Base-by-base conservation (phyloP, 2,113 vertebrate genomes). In the Rhinogobius similis region DNA sequence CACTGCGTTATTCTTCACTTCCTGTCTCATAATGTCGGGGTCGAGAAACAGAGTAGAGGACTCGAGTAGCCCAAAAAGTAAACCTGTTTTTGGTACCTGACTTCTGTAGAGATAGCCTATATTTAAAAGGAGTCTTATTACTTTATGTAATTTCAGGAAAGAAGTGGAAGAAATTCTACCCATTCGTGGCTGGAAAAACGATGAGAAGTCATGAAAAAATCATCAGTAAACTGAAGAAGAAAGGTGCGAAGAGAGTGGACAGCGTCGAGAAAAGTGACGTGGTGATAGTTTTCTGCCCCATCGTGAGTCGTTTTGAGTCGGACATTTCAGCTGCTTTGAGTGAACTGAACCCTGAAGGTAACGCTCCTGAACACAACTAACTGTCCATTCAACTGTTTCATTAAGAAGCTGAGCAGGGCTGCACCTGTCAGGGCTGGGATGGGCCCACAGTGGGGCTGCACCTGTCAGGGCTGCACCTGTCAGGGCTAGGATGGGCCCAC, bases 221-320 rank as follows among this genome's bases (percentile, higher is more conserved):
- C 29, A 0, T 87, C 0, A 0, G 27, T 44, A 72, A 62, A 36
- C 74, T 89, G 10, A 29, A 0, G 0, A 36, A 0, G 1, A 65
- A 0, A 62, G 70, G 78, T 10, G 70, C 39, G n/a, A 68, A 20
- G 23, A 0, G 0, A 0, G 56, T 32, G 1, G 0, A 1, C 0
- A 0, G 1, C 0, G 0, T 0, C 0, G 4, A 9, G 0, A 0
- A 55, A 0, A 55, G 74, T 13, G 3, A 81, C 0, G 64, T 9
- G 0, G 39, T 21, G 2, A 55, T 90, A 2, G 12, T 78, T 71
- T 91, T 87, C 69, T 78, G 74, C 67, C 84, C 89, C 21, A 74
- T 90, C 13, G 75, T 78, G 39, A 82, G 76, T 62, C 82, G 87
- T 39, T 72, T 68, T 72, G 58, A 79, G 72, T 69, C 70, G 3